These are phyloP conservation scores for Luperina testacea DNA, from an alignment of 2,888 invertebrate species.

Conservation along the genomic window DNA sequence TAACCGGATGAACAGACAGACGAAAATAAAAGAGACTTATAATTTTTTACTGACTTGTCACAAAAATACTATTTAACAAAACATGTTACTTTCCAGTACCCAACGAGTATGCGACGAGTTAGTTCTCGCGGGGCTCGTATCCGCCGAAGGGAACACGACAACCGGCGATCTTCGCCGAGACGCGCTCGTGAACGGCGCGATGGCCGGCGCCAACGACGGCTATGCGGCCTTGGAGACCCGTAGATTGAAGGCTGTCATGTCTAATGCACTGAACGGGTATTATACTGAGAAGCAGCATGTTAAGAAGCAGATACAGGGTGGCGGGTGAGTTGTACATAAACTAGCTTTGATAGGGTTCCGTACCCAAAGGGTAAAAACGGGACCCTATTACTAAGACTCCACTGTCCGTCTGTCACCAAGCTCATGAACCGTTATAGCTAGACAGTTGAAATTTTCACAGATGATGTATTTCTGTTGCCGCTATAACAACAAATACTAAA, in stretches of 20 bases:
- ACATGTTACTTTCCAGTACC: slow-evolving; percentile 74
- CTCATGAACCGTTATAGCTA: too few species aligned
- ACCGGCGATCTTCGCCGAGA: slow-evolving; percentile 84
- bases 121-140: slow-evolving; percentile 81
- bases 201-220: slow-evolving; percentile 87
- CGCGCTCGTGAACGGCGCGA: slow-evolving; percentile 84
- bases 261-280: slow-evolving; percentile 94
- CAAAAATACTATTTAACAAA: neutral
- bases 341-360: too few species aligned
- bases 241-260: slow-evolving; percentile 94
- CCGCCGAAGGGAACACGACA: slow-evolving; percentile 81
- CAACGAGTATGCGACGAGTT: slow-evolving; percentile 86
- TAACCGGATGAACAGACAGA: neutral
- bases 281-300: slow-evolving; percentile 98
- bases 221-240: slow-evolving; percentile 95
- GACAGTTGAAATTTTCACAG: too few species aligned
- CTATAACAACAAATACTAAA: too few species aligned
- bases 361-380: too few species aligned
- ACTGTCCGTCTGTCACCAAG: too few species aligned
- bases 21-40: too few species aligned
- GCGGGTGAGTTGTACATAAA: slow-evolving; percentile 90
- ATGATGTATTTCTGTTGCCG: too few species aligned
- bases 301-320: slow-evolving; percentile 97
- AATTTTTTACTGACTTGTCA: neutral
- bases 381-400: too few species aligned